Evolutionary conservation across 2,888 invertebrate species (phyloP).

Genomic region (Drosophila borealis): DNA sequence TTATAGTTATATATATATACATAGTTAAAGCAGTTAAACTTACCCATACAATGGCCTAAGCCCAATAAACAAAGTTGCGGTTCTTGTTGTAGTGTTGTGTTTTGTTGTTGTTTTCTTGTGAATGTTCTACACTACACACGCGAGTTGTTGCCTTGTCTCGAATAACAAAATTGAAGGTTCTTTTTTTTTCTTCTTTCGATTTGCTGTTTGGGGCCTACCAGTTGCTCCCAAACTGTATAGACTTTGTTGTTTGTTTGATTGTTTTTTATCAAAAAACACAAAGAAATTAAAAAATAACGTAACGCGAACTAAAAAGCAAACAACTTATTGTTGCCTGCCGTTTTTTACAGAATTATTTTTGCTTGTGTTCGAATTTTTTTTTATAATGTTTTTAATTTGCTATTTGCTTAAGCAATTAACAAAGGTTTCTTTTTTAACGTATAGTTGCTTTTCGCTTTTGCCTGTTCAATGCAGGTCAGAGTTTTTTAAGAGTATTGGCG

Average conservation of each 20-base stretch:
- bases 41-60: constrained; percentile 87
- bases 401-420: constrained; percentile 9
- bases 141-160: constrained; percentile 34
- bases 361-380: constrained; percentile 2
- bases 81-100: constrained; percentile 34
- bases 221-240: constrained; percentile 52
- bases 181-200: not conserved
- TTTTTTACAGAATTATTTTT: constrained; percentile 6
- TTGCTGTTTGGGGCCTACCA: constrained; percentile 29
- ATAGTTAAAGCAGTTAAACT: constrained; percentile 69
- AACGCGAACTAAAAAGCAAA: constrained; percentile 70
- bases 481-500: constrained; percentile 81
- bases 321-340: constrained; percentile 44
- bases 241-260: constrained; percentile 30
- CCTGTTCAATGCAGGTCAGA: constrained; percentile 83
- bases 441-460: constrained; percentile 50
- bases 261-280: constrained; percentile 42
- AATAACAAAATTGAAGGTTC: constrained; percentile 14
- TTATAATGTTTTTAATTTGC: constrained; percentile 11
- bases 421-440: not conserved
- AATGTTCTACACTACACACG: constrained; percentile 55
- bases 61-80: constrained; percentile 83
- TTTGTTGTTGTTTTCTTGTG: constrained; percentile 26
- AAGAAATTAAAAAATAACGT: constrained; percentile 64
- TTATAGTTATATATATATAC: not conserved